phyloP scores from a whole-genome alignment of 1,140 invertebrate species.

The Drosophila rhopaloa region DNA sequence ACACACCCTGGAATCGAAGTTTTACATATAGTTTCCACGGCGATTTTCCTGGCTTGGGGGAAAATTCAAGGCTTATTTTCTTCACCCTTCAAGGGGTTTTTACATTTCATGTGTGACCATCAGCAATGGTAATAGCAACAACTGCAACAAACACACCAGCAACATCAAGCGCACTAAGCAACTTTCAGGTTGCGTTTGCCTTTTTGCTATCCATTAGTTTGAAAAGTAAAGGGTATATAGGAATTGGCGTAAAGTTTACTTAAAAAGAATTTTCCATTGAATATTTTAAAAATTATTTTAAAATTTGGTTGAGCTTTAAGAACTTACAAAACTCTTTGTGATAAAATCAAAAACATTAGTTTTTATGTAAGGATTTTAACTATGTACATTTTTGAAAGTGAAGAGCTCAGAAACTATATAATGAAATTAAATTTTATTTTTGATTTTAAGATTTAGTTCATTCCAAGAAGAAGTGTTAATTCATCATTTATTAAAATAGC shows the following conservation, averaged over 20 bases:
- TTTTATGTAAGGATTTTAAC: too few relatives aligned
- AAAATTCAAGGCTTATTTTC: slow-evolving; percentile 23
- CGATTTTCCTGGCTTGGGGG: not conserved
- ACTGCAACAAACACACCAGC: not conserved
- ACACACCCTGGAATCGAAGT: slow-evolving; percentile 4
- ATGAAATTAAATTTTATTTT: too few relatives aligned
- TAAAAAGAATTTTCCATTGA: not conserved
- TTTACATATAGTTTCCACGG: not conserved
- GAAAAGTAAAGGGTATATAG: not conserved
- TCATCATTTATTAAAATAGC: too few relatives aligned
- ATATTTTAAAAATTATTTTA: not conserved
- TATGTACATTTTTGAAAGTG: too few relatives aligned
- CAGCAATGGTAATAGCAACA: slow-evolving; percentile 1
- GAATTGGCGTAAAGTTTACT: not conserved
- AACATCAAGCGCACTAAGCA: slow-evolving; percentile 37
- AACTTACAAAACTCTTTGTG: too few relatives aligned
- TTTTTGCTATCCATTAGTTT: slow-evolving; percentile 1
- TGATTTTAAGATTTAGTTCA: too few relatives aligned
- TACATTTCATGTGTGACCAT: slow-evolving; percentile 36
- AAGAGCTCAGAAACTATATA: too few relatives aligned
- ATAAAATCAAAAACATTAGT: too few relatives aligned
- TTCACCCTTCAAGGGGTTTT: not conserved
- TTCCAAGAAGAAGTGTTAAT: too few relatives aligned
- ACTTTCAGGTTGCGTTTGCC: slow-evolving; percentile 35
- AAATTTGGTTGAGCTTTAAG: not conserved